phyloP scores from a whole-genome alignment of 2,797 vertebrate species.

The Hippopotamyrus pictus region DNA sequence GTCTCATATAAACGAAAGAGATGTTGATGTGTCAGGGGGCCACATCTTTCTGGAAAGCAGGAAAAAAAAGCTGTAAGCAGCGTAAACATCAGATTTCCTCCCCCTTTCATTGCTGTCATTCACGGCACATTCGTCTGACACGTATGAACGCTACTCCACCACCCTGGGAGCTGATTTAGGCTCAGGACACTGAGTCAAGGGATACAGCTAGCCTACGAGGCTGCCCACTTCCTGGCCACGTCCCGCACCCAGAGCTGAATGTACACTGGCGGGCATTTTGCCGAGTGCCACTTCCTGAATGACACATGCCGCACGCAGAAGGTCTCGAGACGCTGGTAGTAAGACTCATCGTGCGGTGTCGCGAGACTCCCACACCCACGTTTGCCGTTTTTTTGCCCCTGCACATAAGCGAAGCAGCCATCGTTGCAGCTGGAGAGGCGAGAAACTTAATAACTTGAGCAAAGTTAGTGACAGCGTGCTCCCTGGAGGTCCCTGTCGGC shows the following conservation, averaged over 20 bases:
- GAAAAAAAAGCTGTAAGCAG: background rate
- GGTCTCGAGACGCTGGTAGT: background rate
- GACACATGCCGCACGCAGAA: background rate
- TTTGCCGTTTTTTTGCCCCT: background rate
- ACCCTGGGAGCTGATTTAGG: background rate
- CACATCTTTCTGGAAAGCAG: background rate
- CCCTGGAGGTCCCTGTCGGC: background rate
- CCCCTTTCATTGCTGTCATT: constrained; percentile 1
- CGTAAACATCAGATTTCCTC: constrained; percentile 3
- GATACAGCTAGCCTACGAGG: no score
- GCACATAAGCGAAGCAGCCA: background rate
- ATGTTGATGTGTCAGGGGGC: background rate
- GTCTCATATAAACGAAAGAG: background rate
- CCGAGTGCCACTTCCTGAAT: background rate
- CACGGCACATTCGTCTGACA: background rate
- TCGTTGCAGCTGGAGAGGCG: background rate
- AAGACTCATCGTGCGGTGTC: background rate
- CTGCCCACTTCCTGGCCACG: background rate
- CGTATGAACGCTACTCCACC: background rate
- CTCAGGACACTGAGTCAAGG: background rate
- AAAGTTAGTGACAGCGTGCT: constrained; percentile 15
- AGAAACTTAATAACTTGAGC: background rate
- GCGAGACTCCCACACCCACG: background rate
- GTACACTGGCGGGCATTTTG: background rate
- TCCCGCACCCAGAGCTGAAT: no score